phyloP scores from a whole-genome alignment of 2,888 invertebrate genomes.

The Blera fallax region DNA sequence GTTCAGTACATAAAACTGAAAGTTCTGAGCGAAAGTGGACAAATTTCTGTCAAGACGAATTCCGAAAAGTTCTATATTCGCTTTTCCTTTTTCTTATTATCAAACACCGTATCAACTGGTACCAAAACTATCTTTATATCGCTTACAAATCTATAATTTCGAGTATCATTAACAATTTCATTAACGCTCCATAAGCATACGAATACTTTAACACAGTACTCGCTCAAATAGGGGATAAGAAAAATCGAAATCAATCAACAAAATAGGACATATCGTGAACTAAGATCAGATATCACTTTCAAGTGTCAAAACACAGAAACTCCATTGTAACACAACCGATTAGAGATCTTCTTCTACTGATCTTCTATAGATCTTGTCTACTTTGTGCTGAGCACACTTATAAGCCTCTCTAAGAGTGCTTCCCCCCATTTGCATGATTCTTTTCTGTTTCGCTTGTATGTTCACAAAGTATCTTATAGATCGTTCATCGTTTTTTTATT shows the following conservation, averaged over 20 bases:
- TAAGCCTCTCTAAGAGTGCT: background rate
- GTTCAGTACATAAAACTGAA: background rate
- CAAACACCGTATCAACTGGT: background rate
- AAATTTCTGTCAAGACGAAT: background rate
- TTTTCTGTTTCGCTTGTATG: background rate
- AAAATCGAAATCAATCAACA: constrained; percentile 16
- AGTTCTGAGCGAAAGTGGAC: constrained; percentile 2
- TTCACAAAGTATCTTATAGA: background rate
- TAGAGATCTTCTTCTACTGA: constrained; percentile 17
- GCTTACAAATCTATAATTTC: background rate
- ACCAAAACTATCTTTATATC: background rate
- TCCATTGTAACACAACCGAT: constrained; percentile 1
- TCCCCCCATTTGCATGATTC: background rate
- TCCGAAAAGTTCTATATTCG: background rate
- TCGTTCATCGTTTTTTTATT: background rate
- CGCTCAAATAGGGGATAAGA: background rate
- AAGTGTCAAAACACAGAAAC: constrained; percentile 5
- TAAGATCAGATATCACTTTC: constrained; percentile 5
- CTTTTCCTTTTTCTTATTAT: background rate
- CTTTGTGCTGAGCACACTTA: background rate
- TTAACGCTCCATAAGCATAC: background rate
- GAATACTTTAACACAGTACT: background rate
- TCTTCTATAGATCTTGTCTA: background rate
- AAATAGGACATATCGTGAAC: constrained; percentile 17
- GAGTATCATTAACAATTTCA: constrained; percentile 5